Evolutionary conservation across 2,888 invertebrate species (phyloP), one percentile per base, ranked within the genome.

Genomic region (Eilema caniola): DNA sequence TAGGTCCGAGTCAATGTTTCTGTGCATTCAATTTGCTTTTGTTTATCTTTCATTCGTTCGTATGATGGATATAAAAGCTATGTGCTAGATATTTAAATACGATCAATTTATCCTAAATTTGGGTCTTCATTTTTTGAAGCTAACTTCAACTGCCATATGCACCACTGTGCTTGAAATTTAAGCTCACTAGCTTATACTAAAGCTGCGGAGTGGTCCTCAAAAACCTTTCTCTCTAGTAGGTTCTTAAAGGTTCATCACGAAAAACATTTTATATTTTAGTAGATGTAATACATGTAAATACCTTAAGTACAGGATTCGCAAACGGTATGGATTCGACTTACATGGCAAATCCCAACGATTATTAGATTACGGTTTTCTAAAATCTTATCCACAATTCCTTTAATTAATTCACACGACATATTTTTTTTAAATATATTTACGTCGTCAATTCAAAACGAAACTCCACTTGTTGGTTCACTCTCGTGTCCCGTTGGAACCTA

Each of bases 121-220:
- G n/a, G 37, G 23, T 20, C 24, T 28, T 59, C 31, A 59, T 60
- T 64, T 69, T 60, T 7, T 57, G 16, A 24, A 25, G 41, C 41
- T 37, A 23, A 28, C 41, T 63, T 69, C 41, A 47, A 69, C 28
- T 56, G 62, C 37, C 56, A 37, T 14, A n/a, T 24, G 28, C 59
- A 63, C 14, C 47, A 63, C 41, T 14, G n/a, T n/a, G n/a, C 23
- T 69, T 41, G 25, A 31, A 24, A n/a, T n/a, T n/a, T n/a, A n/a
- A n/a, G n/a, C n/a, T n/a, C n/a, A n/a, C n/a, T n/a, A n/a, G n/a
- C n/a, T n/a, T n/a, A n/a, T n/a, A n/a, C n/a, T n/a, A n/a, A n/a
- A 61, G 61, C 25, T 10, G 56, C n/a, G 23, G 59, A 41, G 68
- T 64, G 23, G 24, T 47, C 28, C 31, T 64, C 31, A 28, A 61